Percentiles rank a stretch among this genome's conserved stretches.
These are phyloP conservation scores for Crypturellus undulatus DNA, from an alignment of 2,113 vertebrate species.

Conservation along the genomic window DNA sequence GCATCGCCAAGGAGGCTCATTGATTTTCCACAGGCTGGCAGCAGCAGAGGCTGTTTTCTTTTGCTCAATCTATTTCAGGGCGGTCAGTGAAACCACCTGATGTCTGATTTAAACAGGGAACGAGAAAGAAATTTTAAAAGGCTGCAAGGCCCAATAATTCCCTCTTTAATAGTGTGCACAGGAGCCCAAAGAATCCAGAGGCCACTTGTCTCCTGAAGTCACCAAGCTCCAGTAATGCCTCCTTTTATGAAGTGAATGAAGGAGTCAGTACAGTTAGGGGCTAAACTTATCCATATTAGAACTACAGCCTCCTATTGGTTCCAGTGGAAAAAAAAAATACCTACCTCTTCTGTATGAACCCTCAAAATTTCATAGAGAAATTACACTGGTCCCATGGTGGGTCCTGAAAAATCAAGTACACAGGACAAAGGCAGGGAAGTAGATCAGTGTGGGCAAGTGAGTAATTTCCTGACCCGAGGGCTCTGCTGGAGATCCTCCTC, in stretches of 20 bases:
- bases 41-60: neutral
- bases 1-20: neutral
- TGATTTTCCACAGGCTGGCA: neutral
- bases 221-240: neutral
- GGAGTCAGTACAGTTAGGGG: neutral
- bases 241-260: neutral
- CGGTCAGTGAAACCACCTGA: neutral
- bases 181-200: neutral
- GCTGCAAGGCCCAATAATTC: neutral
- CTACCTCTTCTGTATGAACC: neutral
- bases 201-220: neutral
- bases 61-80: neutral
- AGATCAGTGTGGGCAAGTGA: neutral
- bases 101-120: neutral
- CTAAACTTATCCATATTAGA: neutral
- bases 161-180: neutral
- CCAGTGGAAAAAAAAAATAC: neutral
- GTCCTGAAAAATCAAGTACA: neutral
- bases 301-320: neutral
- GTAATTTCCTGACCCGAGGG: neutral
- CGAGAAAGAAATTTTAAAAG: neutral
- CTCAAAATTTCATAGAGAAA: neutral
- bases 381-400: neutral
- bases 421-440: neutral
- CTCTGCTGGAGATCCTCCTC: neutral